phyloP scores from a whole-genome alignment of 2,888 invertebrate species.

The Ophonus ardosiacus region DNA sequence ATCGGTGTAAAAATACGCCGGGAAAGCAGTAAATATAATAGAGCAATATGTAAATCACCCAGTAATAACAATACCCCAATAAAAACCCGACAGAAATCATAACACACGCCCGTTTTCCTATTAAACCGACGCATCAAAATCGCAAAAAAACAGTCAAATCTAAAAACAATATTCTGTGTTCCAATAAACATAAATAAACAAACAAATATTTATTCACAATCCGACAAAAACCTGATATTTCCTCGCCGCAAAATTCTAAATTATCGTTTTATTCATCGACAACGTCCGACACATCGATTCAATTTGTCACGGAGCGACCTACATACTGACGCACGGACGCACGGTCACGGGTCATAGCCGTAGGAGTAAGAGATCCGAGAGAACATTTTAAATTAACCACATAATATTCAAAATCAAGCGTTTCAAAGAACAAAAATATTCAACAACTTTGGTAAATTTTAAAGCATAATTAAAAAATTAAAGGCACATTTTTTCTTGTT shows the following conservation, averaged over 20 bases:
- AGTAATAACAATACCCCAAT: constrained; percentile 27
- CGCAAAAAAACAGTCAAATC: constrained; percentile 39
- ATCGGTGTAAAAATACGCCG: background rate
- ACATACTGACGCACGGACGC: constrained; percentile 8
- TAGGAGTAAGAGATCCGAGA: background rate
- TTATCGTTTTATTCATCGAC: constrained; percentile 37
- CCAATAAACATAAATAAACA: constrained; percentile 50
- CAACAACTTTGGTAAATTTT: too few relatives aligned
- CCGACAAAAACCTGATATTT: constrained; percentile 21
- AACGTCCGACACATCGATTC: constrained; percentile 31
- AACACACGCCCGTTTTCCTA: constrained; percentile 29
- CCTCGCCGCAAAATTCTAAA: constrained; percentile 46
- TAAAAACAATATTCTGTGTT: constrained; percentile 43
- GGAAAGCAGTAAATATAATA: constrained; percentile 11
- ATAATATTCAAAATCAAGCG: background rate
- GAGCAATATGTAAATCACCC: constrained; percentile 27
- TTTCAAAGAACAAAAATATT: too few relatives aligned
- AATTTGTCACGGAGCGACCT: constrained; percentile 50
- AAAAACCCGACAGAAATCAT: constrained; percentile 37
- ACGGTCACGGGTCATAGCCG: background rate
- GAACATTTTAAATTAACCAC: background rate
- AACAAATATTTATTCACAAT: constrained; percentile 52
- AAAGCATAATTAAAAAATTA: too few relatives aligned
- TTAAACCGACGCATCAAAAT: constrained; percentile 9
- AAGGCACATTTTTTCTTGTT: too few relatives aligned